These are phyloP conservation scores for Pristiophorus japonicus DNA, from an alignment of 2,113 vertebrate species.

Conservation along the genomic window DNA sequence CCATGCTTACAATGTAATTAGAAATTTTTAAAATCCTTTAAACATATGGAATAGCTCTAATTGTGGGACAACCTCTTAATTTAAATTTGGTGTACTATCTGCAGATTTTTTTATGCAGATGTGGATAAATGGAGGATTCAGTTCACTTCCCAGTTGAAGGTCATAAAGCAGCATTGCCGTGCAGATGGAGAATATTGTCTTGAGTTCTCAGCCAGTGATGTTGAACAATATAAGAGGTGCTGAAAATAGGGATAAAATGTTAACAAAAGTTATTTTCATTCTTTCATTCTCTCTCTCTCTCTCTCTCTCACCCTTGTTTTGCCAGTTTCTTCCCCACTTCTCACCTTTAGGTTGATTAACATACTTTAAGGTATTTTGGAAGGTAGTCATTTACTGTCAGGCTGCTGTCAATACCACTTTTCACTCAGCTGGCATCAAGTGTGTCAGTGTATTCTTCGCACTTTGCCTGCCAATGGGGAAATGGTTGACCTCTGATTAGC, in stretches of 20 bases:
- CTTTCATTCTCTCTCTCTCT: background rate
- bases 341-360: background rate
- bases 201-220: background rate
- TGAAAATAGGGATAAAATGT: background rate
- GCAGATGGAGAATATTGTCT: background rate
- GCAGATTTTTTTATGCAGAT: background rate
- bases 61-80: background rate
- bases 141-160: background rate
- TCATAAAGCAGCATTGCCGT: background rate
- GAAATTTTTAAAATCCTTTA: background rate
- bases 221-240: background rate
- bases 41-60: background rate
- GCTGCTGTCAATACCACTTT: background rate
- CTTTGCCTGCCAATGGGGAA: background rate
- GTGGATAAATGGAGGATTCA: background rate
- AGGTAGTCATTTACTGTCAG: background rate
- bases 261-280: background rate
- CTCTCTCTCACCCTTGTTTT: background rate
- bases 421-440: background rate
- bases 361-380: background rate
- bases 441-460: background rate
- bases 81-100: background rate
- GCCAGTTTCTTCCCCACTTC: background rate
- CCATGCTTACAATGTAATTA: background rate
- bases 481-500: background rate